Conservation (phyloP, 2,888 invertebrate species). For the Tolmerus cingulatus region DNA sequence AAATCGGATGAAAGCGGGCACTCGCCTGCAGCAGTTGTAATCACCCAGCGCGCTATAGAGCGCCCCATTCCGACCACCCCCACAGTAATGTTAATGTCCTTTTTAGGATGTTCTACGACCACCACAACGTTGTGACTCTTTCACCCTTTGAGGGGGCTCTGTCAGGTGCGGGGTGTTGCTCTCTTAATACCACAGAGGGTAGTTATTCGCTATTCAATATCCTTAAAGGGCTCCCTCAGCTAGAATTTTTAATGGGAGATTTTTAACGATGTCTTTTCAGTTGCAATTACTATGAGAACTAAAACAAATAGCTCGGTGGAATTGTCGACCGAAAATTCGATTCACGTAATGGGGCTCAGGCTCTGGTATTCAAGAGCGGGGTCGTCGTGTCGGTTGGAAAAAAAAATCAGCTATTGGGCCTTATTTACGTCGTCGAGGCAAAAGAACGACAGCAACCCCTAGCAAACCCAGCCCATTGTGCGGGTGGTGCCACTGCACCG, state of each 20-base stretch:
- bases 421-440: not conserved
- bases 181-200: conserved; percentile 5
- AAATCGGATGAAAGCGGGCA: conserved; percentile 20
- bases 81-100: conserved; percentile 26
- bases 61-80: not conserved
- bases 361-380: not conserved
- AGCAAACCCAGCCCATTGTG: not conserved
- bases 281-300: conserved; percentile 36
- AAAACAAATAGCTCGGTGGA: conserved; percentile 31
- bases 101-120: conserved; percentile 14
- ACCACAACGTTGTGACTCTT: not conserved
- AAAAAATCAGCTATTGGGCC: conserved; percentile 33
- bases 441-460: not conserved
- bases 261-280: conserved; percentile 36
- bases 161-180: not conserved
- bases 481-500: not conserved
- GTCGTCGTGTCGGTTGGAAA: not conserved
- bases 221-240: conserved; percentile 17
- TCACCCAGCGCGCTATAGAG: not conserved
- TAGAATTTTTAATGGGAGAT: conserved; percentile 36
- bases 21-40: not conserved
- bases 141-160: not conserved
- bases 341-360: not conserved
- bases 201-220: conserved; percentile 26
- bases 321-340: conserved; percentile 31